These are phyloP conservation scores for Spilosoma lubricipeda DNA, from an alignment of 2,888 invertebrate genomes.

Conservation along the genomic window DNA sequence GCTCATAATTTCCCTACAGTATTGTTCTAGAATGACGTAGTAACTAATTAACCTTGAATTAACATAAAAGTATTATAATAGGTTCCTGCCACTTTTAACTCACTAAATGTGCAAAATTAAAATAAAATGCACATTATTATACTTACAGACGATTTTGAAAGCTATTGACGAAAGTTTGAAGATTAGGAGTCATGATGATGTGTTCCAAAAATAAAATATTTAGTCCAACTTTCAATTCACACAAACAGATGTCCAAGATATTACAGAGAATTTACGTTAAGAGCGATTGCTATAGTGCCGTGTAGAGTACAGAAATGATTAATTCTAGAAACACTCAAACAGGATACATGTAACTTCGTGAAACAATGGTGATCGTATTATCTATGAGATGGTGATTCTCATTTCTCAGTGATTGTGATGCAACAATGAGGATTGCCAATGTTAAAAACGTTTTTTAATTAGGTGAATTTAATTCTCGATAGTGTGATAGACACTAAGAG, in stretches of 20 bases:
- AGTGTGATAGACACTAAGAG: too few species aligned
- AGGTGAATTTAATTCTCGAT: too few species aligned
- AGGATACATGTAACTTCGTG: slow-evolving; percentile 23
- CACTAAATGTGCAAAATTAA: background rate
- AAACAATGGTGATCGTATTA: slow-evolving; percentile 51
- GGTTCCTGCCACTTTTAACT: background rate
- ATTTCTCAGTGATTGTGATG: too few species aligned
- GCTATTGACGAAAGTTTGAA: slow-evolving; percentile 89
- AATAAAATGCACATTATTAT: slow-evolving; percentile 26
- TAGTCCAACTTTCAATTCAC: background rate
- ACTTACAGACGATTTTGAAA: slow-evolving; percentile 91
- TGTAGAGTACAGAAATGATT: slow-evolving; percentile 23
- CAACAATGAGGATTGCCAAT: slow-evolving; percentile 40
- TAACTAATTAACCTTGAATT: slow-evolving; percentile 20
- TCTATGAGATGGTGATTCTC: too few species aligned
- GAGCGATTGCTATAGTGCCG: slow-evolving; percentile 22
- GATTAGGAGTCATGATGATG: slow-evolving; percentile 86
- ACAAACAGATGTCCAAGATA: background rate
- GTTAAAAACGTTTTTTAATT: slow-evolving; percentile 11
- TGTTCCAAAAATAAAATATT: slow-evolving; percentile 18
- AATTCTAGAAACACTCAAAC: slow-evolving; percentile 38
- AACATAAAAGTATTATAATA: background rate
- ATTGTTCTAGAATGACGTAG: slow-evolving; percentile 54
- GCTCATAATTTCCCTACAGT: slow-evolving; percentile 24
- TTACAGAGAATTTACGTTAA: slow-evolving; percentile 12